Evolutionary conservation across 1,140 invertebrate species (phyloP).

Genomic region (Drosophila biarmipes): DNA sequence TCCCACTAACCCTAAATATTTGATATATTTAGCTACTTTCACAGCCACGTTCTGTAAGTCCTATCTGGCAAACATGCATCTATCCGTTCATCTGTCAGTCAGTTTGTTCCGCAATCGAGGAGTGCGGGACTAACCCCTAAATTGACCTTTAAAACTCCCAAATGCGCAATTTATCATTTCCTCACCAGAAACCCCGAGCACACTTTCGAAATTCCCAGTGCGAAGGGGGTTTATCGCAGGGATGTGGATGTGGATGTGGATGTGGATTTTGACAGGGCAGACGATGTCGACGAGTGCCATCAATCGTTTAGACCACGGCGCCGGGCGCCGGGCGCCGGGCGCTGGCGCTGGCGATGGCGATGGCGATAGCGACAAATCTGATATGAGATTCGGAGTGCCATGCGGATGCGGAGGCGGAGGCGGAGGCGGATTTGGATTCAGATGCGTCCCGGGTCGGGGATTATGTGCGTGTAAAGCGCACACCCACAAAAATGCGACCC

Average conservation of each 20-base stretch:
- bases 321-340: too few relatives aligned
- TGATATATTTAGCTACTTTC: not conserved
- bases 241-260: conserved; percentile 19
- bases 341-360: conserved; percentile 48
- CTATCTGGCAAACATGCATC: not conserved
- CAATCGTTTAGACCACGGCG: conserved; percentile 68
- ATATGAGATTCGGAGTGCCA: conserved; percentile 72
- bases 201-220: conserved; percentile 2
- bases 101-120: conserved; percentile 36
- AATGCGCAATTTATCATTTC: conserved; percentile 84
- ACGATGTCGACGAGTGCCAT: conserved; percentile 56
- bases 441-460: conserved; percentile 69
- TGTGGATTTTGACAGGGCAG: conserved; percentile 53
- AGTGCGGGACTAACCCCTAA: conserved; percentile 73
- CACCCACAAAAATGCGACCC: conserved; percentile 59
- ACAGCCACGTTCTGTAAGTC: not conserved
- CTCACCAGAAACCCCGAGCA: conserved; percentile 44
- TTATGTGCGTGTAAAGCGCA: conserved; percentile 71
- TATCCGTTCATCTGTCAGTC: conserved; percentile 54
- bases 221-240: not conserved
- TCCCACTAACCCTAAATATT: too few relatives aligned
- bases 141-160: conserved; percentile 84
- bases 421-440: conserved; percentile 43
- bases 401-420: conserved; percentile 49
- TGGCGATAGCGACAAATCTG: conserved; percentile 71